A percentile compares a stretch with the other conserved stretches of the same genome.
phyloP scores from a whole-genome alignment of 1,140 invertebrate species.

The Sinonovacula constricta region DNA sequence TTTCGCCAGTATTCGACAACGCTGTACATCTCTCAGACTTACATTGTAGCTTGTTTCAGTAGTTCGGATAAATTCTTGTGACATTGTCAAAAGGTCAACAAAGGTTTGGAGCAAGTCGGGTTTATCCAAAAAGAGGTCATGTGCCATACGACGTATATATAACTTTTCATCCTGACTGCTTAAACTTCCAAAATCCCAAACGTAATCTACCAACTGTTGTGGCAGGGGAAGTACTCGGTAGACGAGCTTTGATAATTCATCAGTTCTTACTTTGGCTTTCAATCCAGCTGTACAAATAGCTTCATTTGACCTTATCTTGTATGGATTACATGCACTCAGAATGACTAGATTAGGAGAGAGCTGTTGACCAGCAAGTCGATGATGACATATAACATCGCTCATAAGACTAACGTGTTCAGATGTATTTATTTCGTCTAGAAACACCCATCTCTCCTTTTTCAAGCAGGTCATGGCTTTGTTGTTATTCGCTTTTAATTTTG shows the following conservation, averaged over 20 bases:
- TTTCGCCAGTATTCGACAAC: slow-evolving; percentile 55
- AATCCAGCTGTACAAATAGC: slow-evolving; percentile 57
- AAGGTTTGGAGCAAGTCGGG: not conserved
- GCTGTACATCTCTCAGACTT: slow-evolving; percentile 65
- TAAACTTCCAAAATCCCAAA: slow-evolving; percentile 66
- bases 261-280: slow-evolving; percentile 57
- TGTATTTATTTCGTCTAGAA: slow-evolving; percentile 67
- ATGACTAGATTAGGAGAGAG: slow-evolving; percentile 57
- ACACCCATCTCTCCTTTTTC: slow-evolving; percentile 43
- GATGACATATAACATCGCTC: slow-evolving; percentile 60
- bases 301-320: slow-evolving; percentile 50
- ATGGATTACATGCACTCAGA: slow-evolving; percentile 65
- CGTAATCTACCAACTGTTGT: slow-evolving; percentile 63
- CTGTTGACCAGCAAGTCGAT: slow-evolving; percentile 39
- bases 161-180: slow-evolving; percentile 56
- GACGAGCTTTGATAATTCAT: slow-evolving; percentile 58
- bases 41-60: slow-evolving; percentile 55
- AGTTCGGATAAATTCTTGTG: slow-evolving; percentile 58
- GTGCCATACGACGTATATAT: slow-evolving; percentile 59
- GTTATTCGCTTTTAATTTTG: slow-evolving; percentile 17
- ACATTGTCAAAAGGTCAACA: slow-evolving; percentile 34
- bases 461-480: slow-evolving; percentile 12
- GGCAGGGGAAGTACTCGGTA: slow-evolving; percentile 64
- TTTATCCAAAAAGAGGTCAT: slow-evolving; percentile 14
- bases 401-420: slow-evolving; percentile 59